These are phyloP conservation scores for Hydrolagus affinis DNA, from an alignment of 2,113 vertebrate species.

Conservation along the genomic window DNA sequence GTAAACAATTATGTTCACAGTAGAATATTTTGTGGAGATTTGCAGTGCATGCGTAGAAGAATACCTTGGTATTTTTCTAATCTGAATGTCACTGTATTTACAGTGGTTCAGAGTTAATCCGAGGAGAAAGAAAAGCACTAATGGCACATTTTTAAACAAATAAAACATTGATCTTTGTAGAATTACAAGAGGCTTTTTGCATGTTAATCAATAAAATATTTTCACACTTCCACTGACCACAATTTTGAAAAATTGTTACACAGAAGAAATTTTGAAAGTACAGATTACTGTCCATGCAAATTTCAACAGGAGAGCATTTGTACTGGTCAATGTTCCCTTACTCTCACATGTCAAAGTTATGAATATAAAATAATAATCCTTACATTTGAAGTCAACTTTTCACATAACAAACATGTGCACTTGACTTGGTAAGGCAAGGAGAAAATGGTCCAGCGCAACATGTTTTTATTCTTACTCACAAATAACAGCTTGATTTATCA, in stretches of 20 bases:
- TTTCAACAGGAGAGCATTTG: background rate
- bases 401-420: no score
- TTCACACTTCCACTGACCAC: constrained; percentile 12
- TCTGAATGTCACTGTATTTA: background rate
- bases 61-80: background rate
- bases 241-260: background rate
- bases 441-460: no score
- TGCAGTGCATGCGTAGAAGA: background rate
- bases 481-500: no score
- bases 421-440: no score
- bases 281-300: background rate
- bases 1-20: background rate
- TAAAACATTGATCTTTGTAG: background rate
- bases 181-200: background rate
- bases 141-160: background rate
- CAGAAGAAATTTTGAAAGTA: constrained; percentile 8
- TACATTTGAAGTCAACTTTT: no score
- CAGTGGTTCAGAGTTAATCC: background rate
- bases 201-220: constrained; percentile 16
- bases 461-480: no score
- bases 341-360: background rate
- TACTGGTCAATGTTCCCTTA: background rate
- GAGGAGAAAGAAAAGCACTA: background rate
- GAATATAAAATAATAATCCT: background rate
- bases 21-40: background rate